Conservation (phyloP, 2,113 vertebrate genomes). For the Rhynchomys soricoides region DNA sequence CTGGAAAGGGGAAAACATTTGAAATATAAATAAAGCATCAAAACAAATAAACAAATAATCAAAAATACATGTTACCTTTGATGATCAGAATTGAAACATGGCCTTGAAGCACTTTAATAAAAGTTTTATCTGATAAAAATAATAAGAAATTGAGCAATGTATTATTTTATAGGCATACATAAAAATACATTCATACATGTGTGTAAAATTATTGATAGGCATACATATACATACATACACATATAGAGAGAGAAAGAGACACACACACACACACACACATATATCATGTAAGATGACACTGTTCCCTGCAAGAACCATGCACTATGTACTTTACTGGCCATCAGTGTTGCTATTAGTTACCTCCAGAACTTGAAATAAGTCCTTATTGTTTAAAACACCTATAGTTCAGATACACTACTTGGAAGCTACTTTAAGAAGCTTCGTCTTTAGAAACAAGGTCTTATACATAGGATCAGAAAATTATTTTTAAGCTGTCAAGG, state of each 20-base stretch:
- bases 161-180: background rate
- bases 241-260: too few species aligned
- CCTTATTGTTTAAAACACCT: background rate
- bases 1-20: too few species aligned
- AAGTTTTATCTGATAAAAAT: slow-evolving; percentile 31
- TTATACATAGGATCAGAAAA: background rate
- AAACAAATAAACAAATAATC: too few species aligned
- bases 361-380: background rate
- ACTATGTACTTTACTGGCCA: background rate
- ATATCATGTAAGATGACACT: background rate
- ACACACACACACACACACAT: too few species aligned
- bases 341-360: background rate
- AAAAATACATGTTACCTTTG: too few species aligned
- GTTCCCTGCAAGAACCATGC: background rate
- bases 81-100: background rate
- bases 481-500: background rate
- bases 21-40: too few species aligned
- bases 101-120: slow-evolving; percentile 45
- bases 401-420: background rate
- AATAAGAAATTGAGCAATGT: too few species aligned
- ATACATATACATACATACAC: too few species aligned
- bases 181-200: background rate
- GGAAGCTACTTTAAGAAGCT: background rate
- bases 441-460: background rate
- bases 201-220: background rate